A percentile compares a stretch with the other conserved stretches of the same genome.
Evolutionary conservation across 2,888 invertebrate genomes (phyloP).

Genomic region (Drosophila gaucha): DNA sequence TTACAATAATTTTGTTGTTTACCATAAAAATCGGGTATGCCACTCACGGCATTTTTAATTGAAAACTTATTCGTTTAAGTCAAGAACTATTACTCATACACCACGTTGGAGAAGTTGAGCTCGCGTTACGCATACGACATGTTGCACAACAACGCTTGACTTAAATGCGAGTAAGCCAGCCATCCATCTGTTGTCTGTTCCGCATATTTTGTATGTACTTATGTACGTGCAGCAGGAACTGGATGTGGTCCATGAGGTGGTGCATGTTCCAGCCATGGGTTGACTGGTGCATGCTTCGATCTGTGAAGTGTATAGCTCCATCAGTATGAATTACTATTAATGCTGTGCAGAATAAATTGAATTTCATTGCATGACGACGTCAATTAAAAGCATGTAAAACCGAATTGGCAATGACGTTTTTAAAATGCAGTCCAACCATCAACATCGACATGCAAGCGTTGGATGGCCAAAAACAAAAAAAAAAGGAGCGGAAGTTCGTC

Average conservation of each 20-base stretch:
- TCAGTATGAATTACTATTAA: constrained; percentile 77
- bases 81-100: constrained; percentile 15
- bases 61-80: constrained; percentile 9
- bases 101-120: constrained; percentile 1
- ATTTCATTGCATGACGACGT: constrained; percentile 82
- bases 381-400: constrained; percentile 83
- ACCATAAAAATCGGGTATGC: no score
- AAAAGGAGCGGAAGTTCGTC: constrained; percentile 24
- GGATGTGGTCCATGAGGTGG: constrained; percentile 8
- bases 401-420: constrained; percentile 81
- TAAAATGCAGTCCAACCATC: constrained; percentile 66
- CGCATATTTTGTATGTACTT: not conserved
- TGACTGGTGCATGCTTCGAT: constrained; percentile 12
- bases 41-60: constrained; percentile 9
- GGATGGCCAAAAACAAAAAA: no score
- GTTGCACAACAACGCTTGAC: constrained; percentile 2
- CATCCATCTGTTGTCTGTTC: constrained; percentile 11
- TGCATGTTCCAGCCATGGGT: constrained; percentile 35
- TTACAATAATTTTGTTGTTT: not conserved
- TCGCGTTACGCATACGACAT: constrained; percentile 25
- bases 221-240: constrained; percentile 7
- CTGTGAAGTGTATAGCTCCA: constrained; percentile 22
- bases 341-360: constrained; percentile 80
- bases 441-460: constrained; percentile 24
- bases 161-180: not conserved